These are phyloP conservation scores for Entomobrya proxima DNA, from an alignment of 2,888 invertebrate genomes.

Conservation along the genomic window DNA sequence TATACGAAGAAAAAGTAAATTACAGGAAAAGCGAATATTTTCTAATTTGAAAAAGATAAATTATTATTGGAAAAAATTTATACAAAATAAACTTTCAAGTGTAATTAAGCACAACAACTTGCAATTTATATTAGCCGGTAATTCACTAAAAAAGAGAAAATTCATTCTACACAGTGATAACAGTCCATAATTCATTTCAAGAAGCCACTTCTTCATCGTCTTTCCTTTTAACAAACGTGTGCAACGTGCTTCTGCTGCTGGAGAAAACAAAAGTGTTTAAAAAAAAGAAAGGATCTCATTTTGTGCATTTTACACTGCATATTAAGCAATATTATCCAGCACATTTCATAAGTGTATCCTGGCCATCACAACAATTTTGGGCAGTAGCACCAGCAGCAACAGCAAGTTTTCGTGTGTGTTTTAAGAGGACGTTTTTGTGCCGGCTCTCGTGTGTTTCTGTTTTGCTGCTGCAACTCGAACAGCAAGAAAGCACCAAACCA, in stretches of 20 bases:
- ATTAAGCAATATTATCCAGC: neutral
- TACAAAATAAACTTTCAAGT: neutral
- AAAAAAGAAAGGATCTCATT: conserved; percentile 49
- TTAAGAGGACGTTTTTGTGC: too few species aligned
- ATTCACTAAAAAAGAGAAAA: conserved; percentile 6
- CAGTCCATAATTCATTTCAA: conserved; percentile 51
- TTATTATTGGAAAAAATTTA: neutral
- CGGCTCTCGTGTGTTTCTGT: conserved; percentile 14
- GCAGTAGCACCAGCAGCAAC: neutral
- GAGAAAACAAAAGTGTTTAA: conserved; percentile 24
- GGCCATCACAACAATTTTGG: too few species aligned
- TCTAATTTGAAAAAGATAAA: neutral
- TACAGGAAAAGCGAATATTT: neutral
- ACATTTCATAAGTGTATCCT: neutral
- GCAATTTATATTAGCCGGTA: neutral
- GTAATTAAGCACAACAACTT: neutral
- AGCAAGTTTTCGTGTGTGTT: conserved; percentile 1
- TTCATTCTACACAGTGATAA: neutral
- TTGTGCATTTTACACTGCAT: conserved; percentile 2
- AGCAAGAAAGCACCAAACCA: conserved; percentile 5
- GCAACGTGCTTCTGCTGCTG: conserved; percentile 32
- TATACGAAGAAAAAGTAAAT: conserved; percentile 37
- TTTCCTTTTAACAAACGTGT: conserved; percentile 17
- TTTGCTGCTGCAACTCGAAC: conserved; percentile 22
- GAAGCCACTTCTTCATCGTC: conserved; percentile 27